Conservation (phyloP, 1,140 invertebrate genomes). For the Bombus picipes region DNA sequence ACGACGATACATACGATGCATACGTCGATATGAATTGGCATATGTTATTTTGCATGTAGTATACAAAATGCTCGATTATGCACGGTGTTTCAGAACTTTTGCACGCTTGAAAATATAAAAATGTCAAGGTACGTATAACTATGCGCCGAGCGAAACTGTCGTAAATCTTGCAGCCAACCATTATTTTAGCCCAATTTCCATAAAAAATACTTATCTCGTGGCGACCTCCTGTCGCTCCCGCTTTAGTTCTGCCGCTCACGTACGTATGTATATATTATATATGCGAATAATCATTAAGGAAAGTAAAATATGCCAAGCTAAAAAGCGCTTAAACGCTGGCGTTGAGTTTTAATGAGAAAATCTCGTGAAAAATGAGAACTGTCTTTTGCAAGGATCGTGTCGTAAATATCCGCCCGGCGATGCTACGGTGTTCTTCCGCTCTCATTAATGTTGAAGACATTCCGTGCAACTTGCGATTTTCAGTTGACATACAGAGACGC, state of each 20-base stretch:
- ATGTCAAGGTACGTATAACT: background rate
- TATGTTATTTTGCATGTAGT: background rate
- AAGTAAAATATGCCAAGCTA: background rate
- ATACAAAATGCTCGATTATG: background rate
- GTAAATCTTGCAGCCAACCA: background rate
- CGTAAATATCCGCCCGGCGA: slow-evolving; percentile 1
- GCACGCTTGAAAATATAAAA: background rate
- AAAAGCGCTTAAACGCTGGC: background rate
- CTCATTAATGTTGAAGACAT: slow-evolving; percentile 12
- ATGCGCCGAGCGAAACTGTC: background rate
- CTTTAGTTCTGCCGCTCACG: background rate
- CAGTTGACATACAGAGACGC: no score
- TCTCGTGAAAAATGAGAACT: slow-evolving; percentile 24
- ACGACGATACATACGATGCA: no score
- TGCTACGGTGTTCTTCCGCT: background rate
- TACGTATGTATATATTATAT: no score
- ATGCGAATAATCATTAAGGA: slow-evolving; percentile 20
- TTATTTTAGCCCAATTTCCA: background rate
- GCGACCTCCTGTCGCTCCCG: background rate
- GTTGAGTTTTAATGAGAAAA: slow-evolving; percentile 9
- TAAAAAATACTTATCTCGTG: background rate
- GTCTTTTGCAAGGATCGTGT: background rate
- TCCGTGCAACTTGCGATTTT: background rate
- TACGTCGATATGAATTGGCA: no score
- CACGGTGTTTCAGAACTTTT: background rate